Evolutionary conservation across 2,797 vertebrate genomes (phyloP).

Genomic region (Enoplosus armatus): DNA sequence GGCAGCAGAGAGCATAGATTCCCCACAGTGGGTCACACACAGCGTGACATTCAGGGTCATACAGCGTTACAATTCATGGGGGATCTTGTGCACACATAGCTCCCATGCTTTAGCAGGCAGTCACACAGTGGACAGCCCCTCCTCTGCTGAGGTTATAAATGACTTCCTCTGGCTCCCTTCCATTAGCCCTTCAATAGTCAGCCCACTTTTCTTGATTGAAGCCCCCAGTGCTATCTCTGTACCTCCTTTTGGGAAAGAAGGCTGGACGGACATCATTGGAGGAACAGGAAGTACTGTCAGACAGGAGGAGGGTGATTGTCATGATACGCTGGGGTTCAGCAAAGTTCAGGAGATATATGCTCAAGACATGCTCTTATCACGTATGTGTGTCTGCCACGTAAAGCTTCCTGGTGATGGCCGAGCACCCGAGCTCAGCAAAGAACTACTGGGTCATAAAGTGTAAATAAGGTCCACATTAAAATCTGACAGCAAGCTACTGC

Average conservation of each 20-base stretch:
- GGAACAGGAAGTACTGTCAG: slow-evolving; percentile 39
- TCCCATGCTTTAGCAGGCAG: slow-evolving; percentile 69
- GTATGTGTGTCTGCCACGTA: slow-evolving; percentile 8
- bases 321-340: slow-evolving; percentile 6
- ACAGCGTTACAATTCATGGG: slow-evolving; percentile 70
- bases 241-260: slow-evolving; percentile 44
- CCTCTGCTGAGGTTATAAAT: slow-evolving; percentile 77
- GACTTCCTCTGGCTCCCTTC: slow-evolving; percentile 79
- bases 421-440: not conserved
- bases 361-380: slow-evolving; percentile 18
- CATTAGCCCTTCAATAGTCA: slow-evolving; percentile 66
- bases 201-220: slow-evolving; percentile 48
- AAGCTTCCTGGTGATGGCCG: slow-evolving; percentile 13
- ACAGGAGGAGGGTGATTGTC: slow-evolving; percentile 11
- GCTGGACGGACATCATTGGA: slow-evolving; percentile 8
- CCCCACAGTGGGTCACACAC: slow-evolving; percentile 83
- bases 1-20: slow-evolving; percentile 62
- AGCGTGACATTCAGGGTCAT: slow-evolving; percentile 72
- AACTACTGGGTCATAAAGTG: slow-evolving; percentile 13
- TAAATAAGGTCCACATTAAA: slow-evolving; percentile 22
- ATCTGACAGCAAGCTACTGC: slow-evolving; percentile 42
- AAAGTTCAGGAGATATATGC: slow-evolving; percentile 19
- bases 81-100: slow-evolving; percentile 63
- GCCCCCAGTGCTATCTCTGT: slow-evolving; percentile 39
- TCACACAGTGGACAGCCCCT: slow-evolving; percentile 65